Percentiles rank a stretch among this genome's conserved stretches.
Evolutionary conservation across 2,113 vertebrate species (phyloP).

Genomic region (Lepus timidus): DNA sequence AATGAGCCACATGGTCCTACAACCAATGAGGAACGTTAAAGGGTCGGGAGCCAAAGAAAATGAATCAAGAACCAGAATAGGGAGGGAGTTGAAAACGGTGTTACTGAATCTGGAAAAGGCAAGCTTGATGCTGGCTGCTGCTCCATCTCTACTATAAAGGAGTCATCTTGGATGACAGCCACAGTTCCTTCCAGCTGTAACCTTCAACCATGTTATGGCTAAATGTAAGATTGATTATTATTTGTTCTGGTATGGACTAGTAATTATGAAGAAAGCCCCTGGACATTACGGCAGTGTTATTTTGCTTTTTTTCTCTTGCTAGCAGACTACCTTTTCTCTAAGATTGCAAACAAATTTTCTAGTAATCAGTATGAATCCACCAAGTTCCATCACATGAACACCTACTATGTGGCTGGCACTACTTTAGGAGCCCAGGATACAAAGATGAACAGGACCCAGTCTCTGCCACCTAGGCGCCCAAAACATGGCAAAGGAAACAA

Average conservation of each 20-base stretch:
- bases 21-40: conserved; percentile 57
- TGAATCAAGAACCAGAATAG: conserved; percentile 51
- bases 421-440: background rate
- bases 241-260: background rate
- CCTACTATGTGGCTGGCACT: background rate
- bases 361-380: background rate
- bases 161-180: background rate
- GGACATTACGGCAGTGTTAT: background rate
- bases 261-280: conserved; percentile 37
- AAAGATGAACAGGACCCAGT: background rate
- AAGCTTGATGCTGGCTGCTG: background rate
- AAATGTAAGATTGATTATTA: background rate
- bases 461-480: background rate
- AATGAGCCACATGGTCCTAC: conserved; percentile 56
- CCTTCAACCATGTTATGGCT: background rate
- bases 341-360: conserved; percentile 1
- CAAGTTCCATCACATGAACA: background rate
- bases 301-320: background rate
- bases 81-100: conserved; percentile 45
- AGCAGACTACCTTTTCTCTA: conserved; percentile 15
- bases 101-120: conserved; percentile 1
- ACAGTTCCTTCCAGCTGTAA: background rate
- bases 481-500: background rate
- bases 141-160: background rate
- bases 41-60: conserved; percentile 68